Base-by-base conservation (phyloP, 2,888 invertebrate genomes). In the Nycteola revayana region DNA sequence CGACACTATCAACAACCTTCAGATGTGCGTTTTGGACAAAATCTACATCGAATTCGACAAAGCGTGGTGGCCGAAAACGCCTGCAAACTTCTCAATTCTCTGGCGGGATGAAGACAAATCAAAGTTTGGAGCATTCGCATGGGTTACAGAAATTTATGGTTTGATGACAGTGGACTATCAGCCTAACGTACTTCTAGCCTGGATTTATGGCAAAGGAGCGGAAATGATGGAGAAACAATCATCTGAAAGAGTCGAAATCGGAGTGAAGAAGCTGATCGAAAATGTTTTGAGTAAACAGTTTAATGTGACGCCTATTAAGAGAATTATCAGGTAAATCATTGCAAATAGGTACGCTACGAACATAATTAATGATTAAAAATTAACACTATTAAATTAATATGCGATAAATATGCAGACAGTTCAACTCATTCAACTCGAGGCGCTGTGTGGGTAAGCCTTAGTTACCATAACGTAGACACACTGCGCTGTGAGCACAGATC, bases 21-120 rank as follows among this genome's bases (percentile, higher is more conserved):
- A 90, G 17, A 90, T 93, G 49, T 93, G 93, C 10, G 84, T 91
- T 7, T 89, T 93, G 1, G 90, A 93, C 62, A 95, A 94, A 81
- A 90, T 94, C 41, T 94, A 92, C 66, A 77, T 94, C 1, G 91
- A 92, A 62, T 95, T 93, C 66, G 87, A 91, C 1, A 68, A 85
- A 22, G 85, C 89, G 0, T 94, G 94, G 92, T 94, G 94, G 93
- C 88, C 78, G 0, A 69, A 75, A 29, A 49, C 60, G 0, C 74
- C 80, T 1, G 74, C 80, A 7, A 89, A 86, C 25, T 89, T 93
- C 52, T 77, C 82, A 14, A 70, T 93, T 1, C 58, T 93, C 1
- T 93, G 93, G 92, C 73, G 76, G 0, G 79, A 90, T 1, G 77
- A 89, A 42, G 91, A 91, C 39, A 90, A 87, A 43, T 64, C 65